Evolutionary conservation across 2,888 invertebrate species (phyloP).

Genomic region (Mystacides longicornis): DNA sequence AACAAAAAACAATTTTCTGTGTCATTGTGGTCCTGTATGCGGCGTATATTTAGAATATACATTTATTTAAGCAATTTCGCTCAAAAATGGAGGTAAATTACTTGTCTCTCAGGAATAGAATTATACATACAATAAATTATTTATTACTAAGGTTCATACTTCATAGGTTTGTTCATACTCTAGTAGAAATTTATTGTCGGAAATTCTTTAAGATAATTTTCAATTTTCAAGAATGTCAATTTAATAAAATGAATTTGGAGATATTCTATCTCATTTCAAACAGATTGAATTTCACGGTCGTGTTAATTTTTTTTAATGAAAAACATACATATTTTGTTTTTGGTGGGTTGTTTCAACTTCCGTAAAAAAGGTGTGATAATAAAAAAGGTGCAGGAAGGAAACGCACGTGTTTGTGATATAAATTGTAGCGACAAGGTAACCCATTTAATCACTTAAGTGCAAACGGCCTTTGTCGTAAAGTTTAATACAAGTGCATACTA

Average conservation of each 20-base stretch:
- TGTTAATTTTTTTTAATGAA: background rate
- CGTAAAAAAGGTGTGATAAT: constrained; percentile 7
- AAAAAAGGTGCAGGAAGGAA: constrained; percentile 17
- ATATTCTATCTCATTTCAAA: background rate
- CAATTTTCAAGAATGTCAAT: too few species aligned
- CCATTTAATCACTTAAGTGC: constrained; percentile 24
- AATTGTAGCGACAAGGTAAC: constrained; percentile 22
- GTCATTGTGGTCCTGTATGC: too few species aligned
- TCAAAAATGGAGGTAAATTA: too few species aligned
- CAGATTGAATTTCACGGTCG: background rate
- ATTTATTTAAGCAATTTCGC: too few species aligned
- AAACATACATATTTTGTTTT: background rate
- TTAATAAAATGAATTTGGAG: too few species aligned
- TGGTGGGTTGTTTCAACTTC: background rate
- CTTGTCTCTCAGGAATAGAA: too few species aligned
- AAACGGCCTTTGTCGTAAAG: constrained; percentile 21
- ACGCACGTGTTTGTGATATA: constrained; percentile 24
- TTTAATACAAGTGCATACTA: constrained; percentile 15
- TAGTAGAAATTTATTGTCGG: background rate
- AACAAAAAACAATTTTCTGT: too few species aligned
- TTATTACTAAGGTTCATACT: too few species aligned
- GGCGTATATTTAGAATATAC: too few species aligned
- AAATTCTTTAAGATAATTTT: too few species aligned
- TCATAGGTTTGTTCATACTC: too few species aligned
- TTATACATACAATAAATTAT: too few species aligned